Evolutionary conservation across 1,140 invertebrate species (phyloP).

Genomic region (Neelides sp.): DNA sequence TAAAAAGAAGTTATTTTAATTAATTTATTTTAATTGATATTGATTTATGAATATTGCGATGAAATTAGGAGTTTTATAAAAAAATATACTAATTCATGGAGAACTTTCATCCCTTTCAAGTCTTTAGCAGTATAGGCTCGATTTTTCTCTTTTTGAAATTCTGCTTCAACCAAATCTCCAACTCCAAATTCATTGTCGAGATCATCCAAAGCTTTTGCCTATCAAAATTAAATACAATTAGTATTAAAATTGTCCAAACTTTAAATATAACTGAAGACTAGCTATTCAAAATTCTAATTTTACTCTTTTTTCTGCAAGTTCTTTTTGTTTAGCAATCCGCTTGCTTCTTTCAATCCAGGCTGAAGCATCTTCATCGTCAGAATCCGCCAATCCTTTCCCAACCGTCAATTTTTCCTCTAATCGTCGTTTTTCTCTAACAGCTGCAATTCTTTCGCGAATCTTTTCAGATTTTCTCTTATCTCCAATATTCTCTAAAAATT

Average conservation of each 20-base stretch:
- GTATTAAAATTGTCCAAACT: background rate
- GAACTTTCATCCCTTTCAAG: conserved; percentile 72
- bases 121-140: conserved; percentile 53
- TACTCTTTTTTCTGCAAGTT: conserved; percentile 74
- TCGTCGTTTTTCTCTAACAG: conserved; percentile 63
- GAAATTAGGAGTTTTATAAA: background rate
- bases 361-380: conserved; percentile 51
- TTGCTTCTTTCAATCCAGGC: conserved; percentile 74
- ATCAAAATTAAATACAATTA: conserved; percentile 24
- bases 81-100: conserved; percentile 59
- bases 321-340: conserved; percentile 62
- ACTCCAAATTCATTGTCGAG: conserved; percentile 91
- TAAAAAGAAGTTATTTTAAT: conserved; percentile 15
- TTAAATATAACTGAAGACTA: background rate
- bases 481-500: conserved; percentile 49
- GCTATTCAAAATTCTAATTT: conserved; percentile 23
- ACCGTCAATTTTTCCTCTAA: conserved; percentile 57
- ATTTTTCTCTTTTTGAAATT: conserved; percentile 49
- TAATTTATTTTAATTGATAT: conserved; percentile 12
- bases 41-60: background rate
- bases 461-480: conserved; percentile 66
- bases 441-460: conserved; percentile 62
- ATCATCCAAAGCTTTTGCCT: conserved; percentile 86
- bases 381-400: conserved; percentile 57
- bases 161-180: conserved; percentile 63